These are phyloP conservation scores for Amphiura filiformis DNA, from an alignment of 35 echinoderm and acorn worm species.

Conservation along the genomic window DNA sequence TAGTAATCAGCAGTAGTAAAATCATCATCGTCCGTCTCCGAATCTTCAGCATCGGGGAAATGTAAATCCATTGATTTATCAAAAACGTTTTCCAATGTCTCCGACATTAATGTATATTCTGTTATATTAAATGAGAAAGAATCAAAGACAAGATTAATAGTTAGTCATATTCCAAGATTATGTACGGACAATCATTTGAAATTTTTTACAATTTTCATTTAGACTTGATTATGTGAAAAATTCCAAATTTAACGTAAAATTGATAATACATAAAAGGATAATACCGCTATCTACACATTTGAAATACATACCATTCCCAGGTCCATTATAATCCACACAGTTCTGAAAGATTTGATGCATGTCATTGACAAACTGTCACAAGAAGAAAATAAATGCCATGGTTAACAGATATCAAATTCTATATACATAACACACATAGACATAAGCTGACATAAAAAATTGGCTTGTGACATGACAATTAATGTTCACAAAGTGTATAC, in stretches of 20 bases:
- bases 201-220: too few species aligned
- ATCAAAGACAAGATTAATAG: neutral
- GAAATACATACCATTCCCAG: constrained; percentile 85
- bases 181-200: too few species aligned
- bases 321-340: constrained; percentile 90
- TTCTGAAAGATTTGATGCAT: constrained; percentile 88
- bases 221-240: too few species aligned
- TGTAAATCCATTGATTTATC: neutral
- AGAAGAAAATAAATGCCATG: neutral
- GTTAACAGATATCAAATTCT: neutral
- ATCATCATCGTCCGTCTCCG: neutral
- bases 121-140: neutral
- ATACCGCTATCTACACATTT: too few species aligned
- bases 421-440: too few species aligned
- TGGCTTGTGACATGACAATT: too few species aligned
- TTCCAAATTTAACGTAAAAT: too few species aligned
- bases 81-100: neutral
- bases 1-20: neutral
- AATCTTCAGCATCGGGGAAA: neutral
- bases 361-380: constrained; percentile 90
- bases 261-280: too few species aligned
- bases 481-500: too few species aligned
- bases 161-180: too few species aligned
- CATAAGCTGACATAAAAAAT: too few species aligned
- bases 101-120: neutral